Evolutionary conservation across 2,888 invertebrate species (phyloP).

Genomic region (Camponotus fellah): DNA sequence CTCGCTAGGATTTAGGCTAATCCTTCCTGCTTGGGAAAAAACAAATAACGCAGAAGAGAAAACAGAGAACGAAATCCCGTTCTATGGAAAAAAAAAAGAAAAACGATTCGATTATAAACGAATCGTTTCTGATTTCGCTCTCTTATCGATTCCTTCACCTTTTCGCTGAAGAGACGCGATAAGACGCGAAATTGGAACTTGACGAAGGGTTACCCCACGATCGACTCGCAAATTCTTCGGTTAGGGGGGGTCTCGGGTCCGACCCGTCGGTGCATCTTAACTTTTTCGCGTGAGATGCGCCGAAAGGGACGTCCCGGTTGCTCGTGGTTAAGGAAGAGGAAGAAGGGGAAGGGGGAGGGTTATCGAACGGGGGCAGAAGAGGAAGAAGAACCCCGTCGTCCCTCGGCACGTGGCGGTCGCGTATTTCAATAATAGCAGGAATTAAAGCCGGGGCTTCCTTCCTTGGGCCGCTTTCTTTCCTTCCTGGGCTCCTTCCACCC

Average conservation of each 20-base stretch:
- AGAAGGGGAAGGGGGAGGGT: neutral
- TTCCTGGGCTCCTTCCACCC: constrained; percentile 54
- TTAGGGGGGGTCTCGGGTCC: constrained; percentile 45
- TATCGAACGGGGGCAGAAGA: constrained; percentile 47
- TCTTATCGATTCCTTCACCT: neutral
- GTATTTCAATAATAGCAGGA: constrained; percentile 81
- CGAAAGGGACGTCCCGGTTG: constrained; percentile 50
- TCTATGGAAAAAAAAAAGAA: neutral
- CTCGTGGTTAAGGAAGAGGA: constrained; percentile 24
- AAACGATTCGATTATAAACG: neutral
- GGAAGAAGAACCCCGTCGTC: constrained; percentile 57
- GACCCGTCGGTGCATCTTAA: constrained; percentile 50
- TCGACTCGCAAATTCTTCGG: neutral
- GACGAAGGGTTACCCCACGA: neutral
- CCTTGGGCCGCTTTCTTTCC: constrained; percentile 65
- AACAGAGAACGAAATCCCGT: neutral
- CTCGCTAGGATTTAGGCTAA: neutral
- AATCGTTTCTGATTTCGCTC: neutral
- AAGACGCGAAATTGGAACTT: neutral
- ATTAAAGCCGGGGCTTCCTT: constrained; percentile 76
- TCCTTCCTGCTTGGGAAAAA: neutral
- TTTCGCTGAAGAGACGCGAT: neutral
- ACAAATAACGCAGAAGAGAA: neutral
- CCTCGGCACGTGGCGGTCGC: constrained; percentile 76
- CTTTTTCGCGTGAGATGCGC: constrained; percentile 64